These are phyloP conservation scores for Trachops cirrhosus DNA, from an alignment of 2,797 vertebrate species.

Conservation along the genomic window DNA sequence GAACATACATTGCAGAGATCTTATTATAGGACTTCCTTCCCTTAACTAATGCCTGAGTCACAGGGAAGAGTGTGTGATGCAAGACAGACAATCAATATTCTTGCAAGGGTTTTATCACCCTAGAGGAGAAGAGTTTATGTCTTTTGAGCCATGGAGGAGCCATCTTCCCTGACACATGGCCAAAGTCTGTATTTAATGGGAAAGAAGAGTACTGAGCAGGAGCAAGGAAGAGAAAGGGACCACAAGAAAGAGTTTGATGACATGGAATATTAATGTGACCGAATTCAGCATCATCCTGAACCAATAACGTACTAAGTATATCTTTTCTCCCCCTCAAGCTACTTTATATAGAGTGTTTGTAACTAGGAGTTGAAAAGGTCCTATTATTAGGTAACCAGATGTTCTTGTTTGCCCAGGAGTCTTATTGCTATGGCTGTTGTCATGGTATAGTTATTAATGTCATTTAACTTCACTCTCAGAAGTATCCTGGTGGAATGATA, in stretches of 20 bases:
- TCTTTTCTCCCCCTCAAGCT: neutral
- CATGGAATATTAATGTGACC: neutral
- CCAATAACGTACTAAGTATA: neutral
- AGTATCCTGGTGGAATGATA: neutral
- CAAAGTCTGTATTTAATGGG: neutral
- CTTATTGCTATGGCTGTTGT: neutral
- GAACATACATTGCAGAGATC: neutral
- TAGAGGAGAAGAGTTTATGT: neutral
- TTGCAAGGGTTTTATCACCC: neutral
- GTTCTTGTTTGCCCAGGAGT: neutral
- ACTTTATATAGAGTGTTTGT: neutral
- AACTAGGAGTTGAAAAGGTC: neutral
- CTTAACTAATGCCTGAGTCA: neutral
- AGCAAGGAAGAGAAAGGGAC: neutral
- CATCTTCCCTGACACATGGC: neutral
- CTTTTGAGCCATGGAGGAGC: too few species aligned
- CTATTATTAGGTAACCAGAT: neutral
- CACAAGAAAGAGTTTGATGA: neutral
- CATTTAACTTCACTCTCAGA: neutral
- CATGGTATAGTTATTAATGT: neutral
- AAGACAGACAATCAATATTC: neutral
- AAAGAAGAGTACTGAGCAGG: neutral
- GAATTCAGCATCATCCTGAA: neutral
- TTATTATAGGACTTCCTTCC: too few species aligned
- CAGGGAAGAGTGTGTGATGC: accelerated